phyloP scores from a whole-genome alignment of 2,888 invertebrate species.

The Lacanobia oleracea region DNA sequence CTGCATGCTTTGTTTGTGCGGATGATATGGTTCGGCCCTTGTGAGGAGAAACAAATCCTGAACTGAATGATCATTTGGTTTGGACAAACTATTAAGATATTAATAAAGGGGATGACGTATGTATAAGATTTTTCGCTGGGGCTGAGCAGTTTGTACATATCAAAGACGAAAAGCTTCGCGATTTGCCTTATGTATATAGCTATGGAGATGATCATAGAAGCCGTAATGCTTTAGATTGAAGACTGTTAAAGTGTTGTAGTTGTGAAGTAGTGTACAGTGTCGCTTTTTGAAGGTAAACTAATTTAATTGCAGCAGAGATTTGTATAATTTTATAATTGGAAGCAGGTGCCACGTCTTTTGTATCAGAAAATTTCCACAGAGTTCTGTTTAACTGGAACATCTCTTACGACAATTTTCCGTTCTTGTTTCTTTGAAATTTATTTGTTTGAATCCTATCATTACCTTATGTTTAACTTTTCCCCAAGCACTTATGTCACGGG shows the following conservation, averaged over 20 bases:
- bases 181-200: slow-evolving; percentile 76
- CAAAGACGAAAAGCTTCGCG: slow-evolving; percentile 74
- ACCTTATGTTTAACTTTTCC: slow-evolving; percentile 61
- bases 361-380: slow-evolving; percentile 36
- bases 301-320: slow-evolving; percentile 45
- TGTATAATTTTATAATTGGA: slow-evolving; percentile 44
- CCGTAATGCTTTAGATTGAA: slow-evolving; percentile 64
- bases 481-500: slow-evolving; percentile 52
- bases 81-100: slow-evolving; percentile 55
- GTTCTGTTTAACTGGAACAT: slow-evolving; percentile 83
- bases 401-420: slow-evolving; percentile 83
- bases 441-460: slow-evolving; percentile 60
- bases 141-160: slow-evolving; percentile 82
- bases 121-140: slow-evolving; percentile 75
- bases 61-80: slow-evolving; percentile 58
- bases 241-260: slow-evolving; percentile 64
- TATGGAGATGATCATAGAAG: slow-evolving; percentile 62
- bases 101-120: slow-evolving; percentile 60
- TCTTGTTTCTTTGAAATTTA: slow-evolving; percentile 58
- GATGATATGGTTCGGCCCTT: slow-evolving; percentile 79
- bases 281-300: slow-evolving; percentile 62
- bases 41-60: slow-evolving; percentile 68
- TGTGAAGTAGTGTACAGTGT: slow-evolving; percentile 67
- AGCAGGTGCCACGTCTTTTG: slow-evolving; percentile 55
- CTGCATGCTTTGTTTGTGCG: slow-evolving; percentile 89